Percentiles rank a stretch among this genome's conserved stretches.
phyloP scores from a whole-genome alignment of 2,797 vertebrate species.

The Haliaeetus albicilla region DNA sequence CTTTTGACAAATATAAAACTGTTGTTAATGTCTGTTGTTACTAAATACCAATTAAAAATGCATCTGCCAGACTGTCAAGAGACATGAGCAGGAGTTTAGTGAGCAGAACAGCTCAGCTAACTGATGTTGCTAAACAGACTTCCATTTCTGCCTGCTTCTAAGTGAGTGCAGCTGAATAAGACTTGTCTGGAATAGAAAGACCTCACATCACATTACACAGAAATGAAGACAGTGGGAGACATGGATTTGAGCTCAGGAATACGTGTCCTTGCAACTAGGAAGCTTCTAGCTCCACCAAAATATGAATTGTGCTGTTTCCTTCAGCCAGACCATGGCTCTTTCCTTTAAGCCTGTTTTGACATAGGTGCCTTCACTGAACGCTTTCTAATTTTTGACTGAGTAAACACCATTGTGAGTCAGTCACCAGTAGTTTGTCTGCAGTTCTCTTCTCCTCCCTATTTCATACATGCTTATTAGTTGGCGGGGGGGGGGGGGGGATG shows the following conservation, averaged over 20 bases:
- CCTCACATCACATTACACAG: background rate
- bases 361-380: background rate
- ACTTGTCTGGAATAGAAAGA: background rate
- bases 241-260: background rate
- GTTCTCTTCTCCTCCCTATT: background rate
- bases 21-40: background rate
- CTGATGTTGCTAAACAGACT: background rate
- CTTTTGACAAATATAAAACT: background rate
- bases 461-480: background rate
- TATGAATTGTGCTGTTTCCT: background rate
- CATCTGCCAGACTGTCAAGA: background rate
- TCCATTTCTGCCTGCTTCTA: background rate
- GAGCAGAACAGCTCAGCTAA: background rate
- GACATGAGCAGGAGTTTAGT: background rate
- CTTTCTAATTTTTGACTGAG: background rate
- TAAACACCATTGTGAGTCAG: background rate
- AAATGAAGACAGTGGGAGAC: background rate
- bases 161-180: background rate
- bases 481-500: accelerated
- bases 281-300: background rate
- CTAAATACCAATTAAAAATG: conserved; percentile 5
- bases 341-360: background rate
- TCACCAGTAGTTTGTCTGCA: background rate
- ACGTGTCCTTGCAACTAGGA: background rate
- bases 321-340: background rate